Conservation (phyloP, 2,888 invertebrate genomes). For the Choristoneura rosaceana region DNA sequence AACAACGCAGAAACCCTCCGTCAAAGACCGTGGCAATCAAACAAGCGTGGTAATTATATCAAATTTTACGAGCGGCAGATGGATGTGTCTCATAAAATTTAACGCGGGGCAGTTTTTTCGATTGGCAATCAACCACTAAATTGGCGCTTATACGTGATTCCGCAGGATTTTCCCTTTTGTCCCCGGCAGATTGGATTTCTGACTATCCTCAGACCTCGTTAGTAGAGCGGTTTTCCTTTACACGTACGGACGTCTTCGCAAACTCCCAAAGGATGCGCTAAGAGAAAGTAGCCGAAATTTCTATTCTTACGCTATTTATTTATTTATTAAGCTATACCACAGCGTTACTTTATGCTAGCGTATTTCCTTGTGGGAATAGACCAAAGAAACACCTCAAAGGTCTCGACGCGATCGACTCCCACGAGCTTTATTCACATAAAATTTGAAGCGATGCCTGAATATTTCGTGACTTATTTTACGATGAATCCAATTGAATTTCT, state of each 20-base stretch:
- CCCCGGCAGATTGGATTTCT: slow-evolving; percentile 40
- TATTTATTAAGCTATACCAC: slow-evolving; percentile 27
- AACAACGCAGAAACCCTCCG: slow-evolving; percentile 5
- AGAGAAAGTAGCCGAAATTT: slow-evolving; percentile 30
- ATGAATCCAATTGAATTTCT: slow-evolving; percentile 12
- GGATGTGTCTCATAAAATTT: slow-evolving; percentile 40
- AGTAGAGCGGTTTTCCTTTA: slow-evolving; percentile 34
- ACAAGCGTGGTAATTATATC: slow-evolving; percentile 37
- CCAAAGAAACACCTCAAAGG: not conserved
- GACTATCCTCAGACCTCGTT: slow-evolving; percentile 39
- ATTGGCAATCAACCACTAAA: slow-evolving; percentile 42
- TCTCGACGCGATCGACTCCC: slow-evolving; percentile 10
- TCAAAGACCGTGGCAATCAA: slow-evolving; percentile 30
- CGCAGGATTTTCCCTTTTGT: slow-evolving; percentile 35
- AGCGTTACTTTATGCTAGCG: not conserved
- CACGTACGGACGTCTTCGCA: slow-evolving; percentile 30
- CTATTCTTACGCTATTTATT: slow-evolving; percentile 33
- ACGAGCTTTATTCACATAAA: slow-evolving; percentile 3
- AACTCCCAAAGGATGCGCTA: slow-evolving; percentile 34
- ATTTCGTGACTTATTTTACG: slow-evolving; percentile 3
- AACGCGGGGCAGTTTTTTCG: slow-evolving; percentile 40
- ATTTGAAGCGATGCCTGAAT: slow-evolving; percentile 4
- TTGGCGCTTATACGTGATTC: slow-evolving; percentile 42
- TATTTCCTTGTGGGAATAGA: slow-evolving; percentile 22
- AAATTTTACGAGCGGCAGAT: slow-evolving; percentile 31